Conservation (phyloP, 2,888 invertebrate genomes). For the Harpalus rufipes region DNA sequence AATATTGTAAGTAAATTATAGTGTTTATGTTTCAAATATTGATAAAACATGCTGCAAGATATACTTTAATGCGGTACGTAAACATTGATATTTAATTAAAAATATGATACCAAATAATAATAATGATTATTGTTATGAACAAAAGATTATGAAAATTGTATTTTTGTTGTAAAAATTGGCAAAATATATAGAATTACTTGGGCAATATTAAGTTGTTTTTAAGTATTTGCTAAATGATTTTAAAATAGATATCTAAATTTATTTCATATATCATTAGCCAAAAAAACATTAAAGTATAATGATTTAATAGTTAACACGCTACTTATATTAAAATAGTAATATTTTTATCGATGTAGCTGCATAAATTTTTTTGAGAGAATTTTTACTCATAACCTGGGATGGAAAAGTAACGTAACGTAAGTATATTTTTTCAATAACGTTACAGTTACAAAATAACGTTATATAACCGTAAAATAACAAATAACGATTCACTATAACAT, state of each 20-base stretch:
- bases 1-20: constrained; percentile 71
- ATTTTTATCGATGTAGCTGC: no score
- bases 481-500: no score
- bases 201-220: background rate
- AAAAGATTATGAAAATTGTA: background rate
- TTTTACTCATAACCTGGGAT: no score
- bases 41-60: constrained; percentile 51
- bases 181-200: no score
- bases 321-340: no score
- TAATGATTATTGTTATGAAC: background rate
- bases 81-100: constrained; percentile 6
- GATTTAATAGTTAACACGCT: no score
- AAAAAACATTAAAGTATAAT: background rate
- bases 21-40: constrained; percentile 48
- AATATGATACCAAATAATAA: background rate
- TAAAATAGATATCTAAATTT: background rate
- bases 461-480: no score
- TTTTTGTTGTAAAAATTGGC: no score
- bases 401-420: no score
- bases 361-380: no score
- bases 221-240: background rate
- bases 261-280: background rate
- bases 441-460: no score
- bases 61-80: background rate
- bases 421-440: no score